Evolutionary conservation across 1,140 invertebrate species (phyloP), one percentile per base, ranked within the genome.

Genomic region (Bicyclus anynana): DNA sequence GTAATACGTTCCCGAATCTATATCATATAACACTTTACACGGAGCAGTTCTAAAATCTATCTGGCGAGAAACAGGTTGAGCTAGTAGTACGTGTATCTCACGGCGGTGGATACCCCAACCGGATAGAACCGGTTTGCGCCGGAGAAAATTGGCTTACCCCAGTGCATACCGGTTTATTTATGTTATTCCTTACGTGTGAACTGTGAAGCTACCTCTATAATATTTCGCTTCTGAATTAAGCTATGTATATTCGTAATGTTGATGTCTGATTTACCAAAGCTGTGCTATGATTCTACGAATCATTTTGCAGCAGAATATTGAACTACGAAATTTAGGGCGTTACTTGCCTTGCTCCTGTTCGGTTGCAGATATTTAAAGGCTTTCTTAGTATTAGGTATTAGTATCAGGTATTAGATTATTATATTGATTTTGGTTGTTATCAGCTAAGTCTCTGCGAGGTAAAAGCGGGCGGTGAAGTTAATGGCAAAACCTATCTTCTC

Each of bases 61-160:
- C 59, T 62, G 55, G 49, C 59, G 47, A 47, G 42, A 49, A 59
- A 69, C 62, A 62, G 54, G 62, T 65, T 65, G 62, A 65, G 65
- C 65, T 65, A 62, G 63, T 63, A 62, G 63, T 63, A 69, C 67
- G 62, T 65, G 67, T 59, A 69, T 60, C 56, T 49, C 53, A 35
- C 44, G 52, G 37, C 54, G 49, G 47, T 67, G 53, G 49, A 65
- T 62, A 65, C 57, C 53, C 59, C 38, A 60, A 62, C 67, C 63
- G 63, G 62, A 69, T 69, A 60, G 58, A 38, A 18, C 57, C 62
- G 56, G 59, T 62, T 65, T 62, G 49, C 40, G 53, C 44, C 57
- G 54, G 61, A 56, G 56, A 50, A 65, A 53, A 65, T 53, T 37
- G 35, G 56, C 52, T 52, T 38, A 52, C 42, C 46, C 49, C 49